Evolutionary conservation across 2,113 vertebrate genomes (phyloP).

Genomic region (Rallus limicola): DNA sequence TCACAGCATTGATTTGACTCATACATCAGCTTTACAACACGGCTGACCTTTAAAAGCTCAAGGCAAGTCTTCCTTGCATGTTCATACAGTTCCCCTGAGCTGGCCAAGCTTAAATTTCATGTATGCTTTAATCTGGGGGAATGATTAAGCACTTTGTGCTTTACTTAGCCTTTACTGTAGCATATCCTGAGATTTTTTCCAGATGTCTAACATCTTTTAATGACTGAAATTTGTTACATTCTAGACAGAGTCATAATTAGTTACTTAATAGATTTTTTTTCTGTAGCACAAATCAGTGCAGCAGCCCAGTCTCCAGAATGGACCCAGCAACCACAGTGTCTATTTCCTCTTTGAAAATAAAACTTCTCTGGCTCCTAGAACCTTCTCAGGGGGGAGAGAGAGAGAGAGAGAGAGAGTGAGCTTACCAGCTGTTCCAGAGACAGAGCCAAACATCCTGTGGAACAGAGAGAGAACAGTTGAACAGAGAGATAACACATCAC

Average conservation of each 20-base stretch:
- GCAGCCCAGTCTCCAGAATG: background rate
- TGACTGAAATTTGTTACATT: background rate
- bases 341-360: background rate
- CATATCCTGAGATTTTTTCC: background rate
- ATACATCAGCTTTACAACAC: background rate
- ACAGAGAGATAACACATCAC: background rate
- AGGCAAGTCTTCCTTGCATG: background rate
- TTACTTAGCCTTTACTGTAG: background rate
- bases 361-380: background rate
- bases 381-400: no score
- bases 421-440: constrained; percentile 28
- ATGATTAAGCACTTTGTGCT: background rate
- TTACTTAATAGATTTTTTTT: background rate
- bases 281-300: background rate
- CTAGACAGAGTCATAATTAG: background rate
- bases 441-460: constrained; percentile 33
- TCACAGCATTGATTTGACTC: background rate
- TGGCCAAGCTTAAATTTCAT: background rate
- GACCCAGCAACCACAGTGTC: background rate
- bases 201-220: background rate
- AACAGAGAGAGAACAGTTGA: background rate
- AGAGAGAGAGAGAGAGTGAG: background rate
- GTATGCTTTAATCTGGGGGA: background rate
- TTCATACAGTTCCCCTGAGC: background rate
- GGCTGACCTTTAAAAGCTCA: background rate